Conservation (phyloP, 1,140 invertebrate species). For the Ganaspis sp. region DNA sequence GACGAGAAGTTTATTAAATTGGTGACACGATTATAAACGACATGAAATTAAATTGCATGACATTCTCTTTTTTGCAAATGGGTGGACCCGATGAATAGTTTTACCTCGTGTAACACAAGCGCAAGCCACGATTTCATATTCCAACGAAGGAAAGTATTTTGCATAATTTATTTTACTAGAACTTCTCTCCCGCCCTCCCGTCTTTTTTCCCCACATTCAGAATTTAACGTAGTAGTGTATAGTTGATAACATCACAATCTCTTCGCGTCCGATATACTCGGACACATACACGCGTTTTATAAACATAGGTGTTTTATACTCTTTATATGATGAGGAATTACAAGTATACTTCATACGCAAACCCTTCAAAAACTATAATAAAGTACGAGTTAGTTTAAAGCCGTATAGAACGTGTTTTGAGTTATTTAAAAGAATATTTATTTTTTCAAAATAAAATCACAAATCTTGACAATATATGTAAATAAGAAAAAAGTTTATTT, state of each 20-base stretch:
- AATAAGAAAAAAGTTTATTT: too few relatives aligned
- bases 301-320: neutral
- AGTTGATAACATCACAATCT: slow-evolving; percentile 18
- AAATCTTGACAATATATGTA: too few relatives aligned
- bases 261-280: neutral
- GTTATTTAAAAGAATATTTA: neutral
- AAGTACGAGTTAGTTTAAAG: neutral
- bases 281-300: neutral
- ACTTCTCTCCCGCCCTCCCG: slow-evolving; percentile 50
- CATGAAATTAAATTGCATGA: slow-evolving; percentile 17
- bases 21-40: slow-evolving; percentile 11
- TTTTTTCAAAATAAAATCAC: neutral
- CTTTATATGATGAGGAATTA: neutral
- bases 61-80: slow-evolving; percentile 7
- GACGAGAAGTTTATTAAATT: slow-evolving; percentile 13
- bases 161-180: slow-evolving; percentile 72
- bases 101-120: slow-evolving; percentile 62
- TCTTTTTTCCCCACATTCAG: slow-evolving; percentile 24
- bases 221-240: slow-evolving; percentile 16
- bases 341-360: neutral
- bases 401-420: neutral
- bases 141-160: slow-evolving; percentile 69
- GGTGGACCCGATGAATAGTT: slow-evolving; percentile 19
- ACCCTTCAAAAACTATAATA: neutral
- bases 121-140: slow-evolving; percentile 67